Evolutionary conservation across 2,888 invertebrate genomes (phyloP).

Genomic region (Stramonita haemastoma): DNA sequence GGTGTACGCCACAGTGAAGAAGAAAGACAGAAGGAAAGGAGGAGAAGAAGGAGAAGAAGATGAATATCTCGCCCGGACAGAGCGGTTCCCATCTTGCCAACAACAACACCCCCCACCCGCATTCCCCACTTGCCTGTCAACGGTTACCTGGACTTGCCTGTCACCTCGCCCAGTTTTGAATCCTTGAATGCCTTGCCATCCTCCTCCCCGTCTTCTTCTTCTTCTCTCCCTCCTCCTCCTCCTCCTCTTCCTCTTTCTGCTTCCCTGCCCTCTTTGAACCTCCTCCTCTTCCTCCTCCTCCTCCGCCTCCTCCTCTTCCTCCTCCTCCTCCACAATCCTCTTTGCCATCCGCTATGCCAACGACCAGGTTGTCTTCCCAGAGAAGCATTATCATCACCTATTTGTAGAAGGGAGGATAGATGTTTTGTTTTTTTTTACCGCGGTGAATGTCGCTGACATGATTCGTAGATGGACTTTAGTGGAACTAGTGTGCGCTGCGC

Average conservation of each 20-base stretch:
- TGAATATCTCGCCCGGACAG: neutral
- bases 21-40: constrained; percentile 49
- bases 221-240: no score
- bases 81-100: neutral
- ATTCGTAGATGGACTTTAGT: no score
- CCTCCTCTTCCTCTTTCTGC: no score
- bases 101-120: neutral
- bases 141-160: no score
- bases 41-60: constrained; percentile 47
- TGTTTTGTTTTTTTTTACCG: no score
- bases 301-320: neutral
- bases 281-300: neutral
- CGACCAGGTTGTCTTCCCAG: constrained; percentile 49
- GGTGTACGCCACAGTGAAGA: constrained; percentile 51
- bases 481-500: no score
- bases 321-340: constrained; percentile 36
- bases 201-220: neutral
- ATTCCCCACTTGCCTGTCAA: neutral
- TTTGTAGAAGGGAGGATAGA: constrained; percentile 40
- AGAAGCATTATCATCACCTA: constrained; percentile 62
- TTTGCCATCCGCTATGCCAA: neutral
- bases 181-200: neutral
- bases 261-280: neutral
- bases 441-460: no score
- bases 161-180: neutral